phyloP scores from a whole-genome alignment of 2,113 vertebrate species.

The Melanotaenia duboulayi region DNA sequence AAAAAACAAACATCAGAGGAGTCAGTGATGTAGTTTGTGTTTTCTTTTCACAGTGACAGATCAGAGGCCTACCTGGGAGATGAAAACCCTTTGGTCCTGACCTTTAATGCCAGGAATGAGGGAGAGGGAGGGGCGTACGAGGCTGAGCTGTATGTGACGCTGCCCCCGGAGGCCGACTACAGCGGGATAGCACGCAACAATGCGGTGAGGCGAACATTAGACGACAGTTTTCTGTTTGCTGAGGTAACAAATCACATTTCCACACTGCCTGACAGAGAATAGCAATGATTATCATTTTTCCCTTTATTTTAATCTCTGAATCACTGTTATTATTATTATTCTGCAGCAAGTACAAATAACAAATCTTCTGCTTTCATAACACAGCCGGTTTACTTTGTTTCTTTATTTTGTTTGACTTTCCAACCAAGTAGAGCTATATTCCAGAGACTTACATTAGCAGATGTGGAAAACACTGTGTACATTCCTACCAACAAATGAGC shows the following conservation, averaged over 20 bases:
- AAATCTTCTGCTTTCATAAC: neutral
- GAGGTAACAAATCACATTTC: too few relatives aligned
- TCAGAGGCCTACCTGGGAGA: constrained; percentile 83
- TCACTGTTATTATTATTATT: neutral
- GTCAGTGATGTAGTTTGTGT: neutral
- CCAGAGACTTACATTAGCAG: neutral
- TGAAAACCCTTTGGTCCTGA: constrained; percentile 84
- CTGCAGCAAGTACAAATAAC: neutral
- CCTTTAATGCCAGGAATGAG: constrained; percentile 85
- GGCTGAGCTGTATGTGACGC: constrained; percentile 85
- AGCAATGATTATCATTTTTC: neutral
- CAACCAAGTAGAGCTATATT: neutral
- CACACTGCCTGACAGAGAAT: too few relatives aligned
- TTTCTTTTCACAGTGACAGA: constrained; percentile 77
- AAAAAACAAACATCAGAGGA: neutral
- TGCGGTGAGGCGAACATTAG: constrained; percentile 71
- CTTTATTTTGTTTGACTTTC: neutral
- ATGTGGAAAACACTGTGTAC: too few relatives aligned
- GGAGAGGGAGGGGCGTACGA: constrained; percentile 91
- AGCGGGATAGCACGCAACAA: constrained; percentile 85
- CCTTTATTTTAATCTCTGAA: neutral
- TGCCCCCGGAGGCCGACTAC: constrained; percentile 86
- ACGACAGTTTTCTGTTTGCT: too few relatives aligned
- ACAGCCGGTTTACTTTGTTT: neutral
- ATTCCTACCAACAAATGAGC: neutral